A percentile compares a stretch with the other conserved stretches of the same genome.
These are phyloP conservation scores for Scolopax mira DNA, from an alignment of 2,113 vertebrate genomes.

Conservation along the genomic window DNA sequence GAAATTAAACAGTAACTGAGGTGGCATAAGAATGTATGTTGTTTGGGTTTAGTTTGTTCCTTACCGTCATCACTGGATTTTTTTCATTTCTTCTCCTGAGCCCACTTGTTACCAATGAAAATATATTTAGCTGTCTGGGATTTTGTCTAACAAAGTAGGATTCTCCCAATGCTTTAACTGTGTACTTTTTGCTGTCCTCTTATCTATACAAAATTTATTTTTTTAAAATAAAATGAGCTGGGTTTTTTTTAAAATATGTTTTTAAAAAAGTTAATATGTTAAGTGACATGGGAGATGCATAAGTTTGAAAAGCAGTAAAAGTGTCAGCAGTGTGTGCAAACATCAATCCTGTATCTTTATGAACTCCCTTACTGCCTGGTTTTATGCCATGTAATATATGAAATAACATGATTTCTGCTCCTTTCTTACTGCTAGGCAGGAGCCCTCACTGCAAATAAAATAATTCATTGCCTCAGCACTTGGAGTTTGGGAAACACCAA, in stretches of 20 bases:
- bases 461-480: not conserved
- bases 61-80: not conserved
- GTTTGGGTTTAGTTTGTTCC: not conserved
- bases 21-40: not conserved
- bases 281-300: not conserved
- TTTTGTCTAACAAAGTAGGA: not conserved
- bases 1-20: not conserved
- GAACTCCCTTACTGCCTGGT: not conserved
- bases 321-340: not conserved
- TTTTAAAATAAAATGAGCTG: not conserved
- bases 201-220: not conserved
- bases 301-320: not conserved
- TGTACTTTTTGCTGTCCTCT: not conserved
- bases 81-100: not conserved
- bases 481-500: not conserved
- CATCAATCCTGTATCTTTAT: not conserved
- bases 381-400: not conserved
- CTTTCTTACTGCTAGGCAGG: not conserved
- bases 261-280: not conserved
- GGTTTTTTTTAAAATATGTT: fast-evolving
- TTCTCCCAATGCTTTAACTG: not conserved
- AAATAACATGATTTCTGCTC: not conserved
- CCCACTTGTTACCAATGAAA: not conserved
- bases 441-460: not conserved
- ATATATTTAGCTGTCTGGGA: not conserved